phyloP scores from a whole-genome alignment of 2,113 vertebrate species.

The Ivindomyrus marchei region DNA sequence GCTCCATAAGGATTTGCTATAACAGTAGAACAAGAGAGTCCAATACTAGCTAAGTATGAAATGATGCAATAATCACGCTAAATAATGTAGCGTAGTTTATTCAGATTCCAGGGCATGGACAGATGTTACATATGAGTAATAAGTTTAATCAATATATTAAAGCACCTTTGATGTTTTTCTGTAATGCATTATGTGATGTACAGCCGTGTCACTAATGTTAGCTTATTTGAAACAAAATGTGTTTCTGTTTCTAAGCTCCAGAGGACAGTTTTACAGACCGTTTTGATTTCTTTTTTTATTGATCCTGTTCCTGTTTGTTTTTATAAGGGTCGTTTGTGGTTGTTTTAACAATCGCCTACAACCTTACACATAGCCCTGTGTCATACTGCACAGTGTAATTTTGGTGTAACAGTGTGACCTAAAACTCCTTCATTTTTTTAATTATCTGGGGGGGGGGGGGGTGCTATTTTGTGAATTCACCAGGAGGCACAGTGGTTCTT shows the following conservation, averaged over 20 bases:
- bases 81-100: not conserved
- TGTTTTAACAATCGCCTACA: not conserved
- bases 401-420: not conserved
- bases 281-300: not conserved
- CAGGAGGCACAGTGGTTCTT: not conserved
- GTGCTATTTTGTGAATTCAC: not conserved
- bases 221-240: not conserved
- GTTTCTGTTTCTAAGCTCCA: not conserved
- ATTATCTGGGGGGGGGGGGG: not conserved
- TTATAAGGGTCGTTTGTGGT: not conserved
- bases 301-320: not conserved
- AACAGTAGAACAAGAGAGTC: slow-evolving; percentile 8
- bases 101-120: not conserved
- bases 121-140: not conserved
- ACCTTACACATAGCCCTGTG: not conserved
- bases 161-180: not conserved
- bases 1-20: slow-evolving; percentile 4
- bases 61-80: not conserved
- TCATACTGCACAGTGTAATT: not conserved
- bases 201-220: not conserved
- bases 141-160: not conserved
- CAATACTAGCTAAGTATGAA: not conserved
- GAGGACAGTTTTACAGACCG: not conserved
- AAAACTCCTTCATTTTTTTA: not conserved
- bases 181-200: not conserved